Evolutionary conservation across 1,140 invertebrate genomes (phyloP), one percentile per base, ranked within the genome.

Genomic region (Cydia splendana): DNA sequence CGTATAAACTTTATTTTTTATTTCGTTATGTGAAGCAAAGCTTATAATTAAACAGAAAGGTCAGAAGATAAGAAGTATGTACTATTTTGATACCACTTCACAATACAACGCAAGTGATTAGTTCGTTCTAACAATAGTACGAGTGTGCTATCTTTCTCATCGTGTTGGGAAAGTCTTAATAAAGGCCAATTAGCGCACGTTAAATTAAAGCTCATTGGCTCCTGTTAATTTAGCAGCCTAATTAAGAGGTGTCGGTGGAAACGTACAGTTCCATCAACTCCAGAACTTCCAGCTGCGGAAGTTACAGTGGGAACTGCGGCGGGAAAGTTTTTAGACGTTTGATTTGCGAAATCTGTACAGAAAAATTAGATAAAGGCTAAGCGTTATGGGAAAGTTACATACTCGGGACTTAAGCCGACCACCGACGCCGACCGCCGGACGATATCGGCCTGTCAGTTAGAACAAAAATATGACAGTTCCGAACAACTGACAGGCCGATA

Each of bases 191-290:
- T 71, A 71, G 67, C 38, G 6, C 15, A 42, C 10, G 38, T 38
- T 71, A 38, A 71, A 71, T 71, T 71, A 71, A 38, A 38, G 67
- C 30, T 38, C 28, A 71, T 67, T 71, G 67, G 67, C 67, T 71
- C 30, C 30, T 71, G 67, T 71, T 71, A 42, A 71, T 71, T 71
- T 71, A 15, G 67, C n/a, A 71, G 30, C 67, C 67, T 71, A 71
- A 71, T 71, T 38, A 71, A 71, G 34, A 38, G 67, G 67, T 71
- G 67, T 71, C 15, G 34, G 65, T 30, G n/a, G 20, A 62, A 62
- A 20, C n/a, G 57, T 65, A 12, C 62, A 34, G 65, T 34, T 69
- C 30, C 65, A 69, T 69, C 65, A 42, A n/a, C n/a, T n/a, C n/a
- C n/a, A n/a, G n/a, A n/a, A n/a, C n/a, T n/a, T n/a, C n/a, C n/a